These are phyloP conservation scores for Pygocentrus nattereri DNA, from an alignment of 2,797 vertebrate species.

Conservation along the genomic window DNA sequence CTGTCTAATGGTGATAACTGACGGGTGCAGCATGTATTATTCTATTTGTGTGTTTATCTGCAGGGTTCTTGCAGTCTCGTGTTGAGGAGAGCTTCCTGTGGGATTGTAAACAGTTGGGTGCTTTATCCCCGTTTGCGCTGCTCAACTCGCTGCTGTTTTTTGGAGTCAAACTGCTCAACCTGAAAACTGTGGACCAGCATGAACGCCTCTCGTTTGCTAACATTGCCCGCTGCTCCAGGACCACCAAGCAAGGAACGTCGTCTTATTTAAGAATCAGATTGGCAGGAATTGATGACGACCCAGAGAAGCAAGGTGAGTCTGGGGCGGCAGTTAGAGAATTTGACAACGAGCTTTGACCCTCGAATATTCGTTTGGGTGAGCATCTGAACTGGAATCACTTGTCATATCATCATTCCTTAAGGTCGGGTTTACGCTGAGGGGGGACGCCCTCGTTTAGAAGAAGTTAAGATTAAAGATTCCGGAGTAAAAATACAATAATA, in stretches of 20 bases:
- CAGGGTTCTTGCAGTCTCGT: slow-evolving; percentile 89
- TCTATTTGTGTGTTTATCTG: background rate
- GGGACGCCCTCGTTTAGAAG: no score
- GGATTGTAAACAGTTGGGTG: slow-evolving; percentile 97
- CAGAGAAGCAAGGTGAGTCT: slow-evolving; percentile 48
- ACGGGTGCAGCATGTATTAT: background rate
- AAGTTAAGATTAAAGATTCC: no score
- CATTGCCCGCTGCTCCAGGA: slow-evolving; percentile 85
- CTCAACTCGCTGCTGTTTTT: slow-evolving; percentile 98
- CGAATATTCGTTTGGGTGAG: background rate
- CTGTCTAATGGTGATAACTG: background rate
- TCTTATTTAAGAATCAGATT: slow-evolving; percentile 88
- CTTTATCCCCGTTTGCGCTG: slow-evolving; percentile 93
- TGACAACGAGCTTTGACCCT: no score
- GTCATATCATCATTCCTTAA: no score
- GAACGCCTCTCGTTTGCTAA: slow-evolving; percentile 89
- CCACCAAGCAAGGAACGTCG: slow-evolving; percentile 83
- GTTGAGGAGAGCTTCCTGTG: slow-evolving; percentile 95
- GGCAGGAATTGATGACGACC: slow-evolving; percentile 75
- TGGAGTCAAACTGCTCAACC: slow-evolving; percentile 91
- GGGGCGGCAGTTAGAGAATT: background rate
- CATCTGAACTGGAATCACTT: no score
- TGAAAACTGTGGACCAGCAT: slow-evolving; percentile 90
- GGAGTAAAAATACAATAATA: no score
- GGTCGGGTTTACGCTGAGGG: no score